phyloP scores from a whole-genome alignment of 2,797 vertebrate genomes.

The Dallia pectoralis region DNA sequence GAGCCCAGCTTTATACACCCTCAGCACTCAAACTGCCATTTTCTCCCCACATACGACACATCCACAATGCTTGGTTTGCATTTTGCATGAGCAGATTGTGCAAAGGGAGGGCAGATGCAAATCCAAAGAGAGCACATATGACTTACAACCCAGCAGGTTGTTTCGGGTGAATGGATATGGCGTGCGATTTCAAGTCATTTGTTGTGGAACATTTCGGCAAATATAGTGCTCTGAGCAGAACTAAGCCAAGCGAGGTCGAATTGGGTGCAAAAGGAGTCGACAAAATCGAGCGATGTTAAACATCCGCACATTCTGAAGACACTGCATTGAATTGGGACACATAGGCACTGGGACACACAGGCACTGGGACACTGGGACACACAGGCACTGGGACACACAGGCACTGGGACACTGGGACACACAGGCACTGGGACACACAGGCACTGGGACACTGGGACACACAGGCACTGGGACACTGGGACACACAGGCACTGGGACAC shows the following conservation, averaged over 20 bases:
- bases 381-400: neutral
- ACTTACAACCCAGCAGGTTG: neutral
- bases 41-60: neutral
- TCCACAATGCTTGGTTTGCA: neutral
- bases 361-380: neutral
- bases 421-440: neutral
- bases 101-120: neutral
- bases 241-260: neutral
- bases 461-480: too few species aligned
- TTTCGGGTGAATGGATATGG: neutral
- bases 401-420: neutral
- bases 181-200: conserved; percentile 1
- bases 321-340: neutral
- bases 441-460: too few species aligned
- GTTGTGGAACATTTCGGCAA: neutral
- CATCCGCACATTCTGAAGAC: neutral
- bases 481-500: neutral
- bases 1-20: neutral
- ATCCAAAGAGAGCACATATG: neutral
- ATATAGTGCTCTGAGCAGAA: neutral
- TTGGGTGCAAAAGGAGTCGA: neutral
- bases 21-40: neutral
- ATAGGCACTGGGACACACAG: neutral
- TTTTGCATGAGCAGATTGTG: neutral
- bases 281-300: neutral